Conservation (phyloP, 2,888 invertebrate genomes). For the Alviniconcha strummeri region DNA sequence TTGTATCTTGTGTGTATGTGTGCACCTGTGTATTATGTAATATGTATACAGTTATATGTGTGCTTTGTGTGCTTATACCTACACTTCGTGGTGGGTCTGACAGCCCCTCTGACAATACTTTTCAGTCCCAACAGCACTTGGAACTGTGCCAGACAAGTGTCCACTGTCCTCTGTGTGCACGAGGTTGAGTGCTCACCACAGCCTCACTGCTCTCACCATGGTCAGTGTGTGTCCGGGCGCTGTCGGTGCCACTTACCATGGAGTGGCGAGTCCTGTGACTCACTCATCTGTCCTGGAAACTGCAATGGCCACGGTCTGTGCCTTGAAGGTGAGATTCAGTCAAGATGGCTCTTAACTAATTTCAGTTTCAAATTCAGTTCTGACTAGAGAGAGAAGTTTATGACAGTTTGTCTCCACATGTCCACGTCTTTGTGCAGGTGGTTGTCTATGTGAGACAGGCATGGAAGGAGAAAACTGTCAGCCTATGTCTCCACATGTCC, state of each 20-base stretch:
- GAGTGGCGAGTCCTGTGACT: constrained; percentile 65
- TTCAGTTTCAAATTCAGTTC: too few species aligned
- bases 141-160: constrained; percentile 42
- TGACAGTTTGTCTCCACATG: neutral
- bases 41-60: too few species aligned
- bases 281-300: constrained; percentile 60
- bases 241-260: constrained; percentile 69
- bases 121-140: constrained; percentile 51
- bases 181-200: constrained; percentile 59
- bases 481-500: too few species aligned
- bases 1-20: neutral
- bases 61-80: too few species aligned
- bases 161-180: constrained; percentile 68
- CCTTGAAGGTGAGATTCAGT: constrained; percentile 52
- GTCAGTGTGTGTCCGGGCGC: constrained; percentile 62
- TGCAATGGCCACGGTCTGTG: constrained; percentile 70
- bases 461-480: too few species aligned
- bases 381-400: too few species aligned
- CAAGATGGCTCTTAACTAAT: neutral
- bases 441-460: too few species aligned
- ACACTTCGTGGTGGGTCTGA: too few species aligned
- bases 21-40: neutral
- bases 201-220: constrained; percentile 67
- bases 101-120: neutral
- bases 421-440: too few species aligned